These are phyloP conservation scores for Heliconius congener DNA, from an alignment of 1,140 invertebrate species.

Conservation along the genomic window DNA sequence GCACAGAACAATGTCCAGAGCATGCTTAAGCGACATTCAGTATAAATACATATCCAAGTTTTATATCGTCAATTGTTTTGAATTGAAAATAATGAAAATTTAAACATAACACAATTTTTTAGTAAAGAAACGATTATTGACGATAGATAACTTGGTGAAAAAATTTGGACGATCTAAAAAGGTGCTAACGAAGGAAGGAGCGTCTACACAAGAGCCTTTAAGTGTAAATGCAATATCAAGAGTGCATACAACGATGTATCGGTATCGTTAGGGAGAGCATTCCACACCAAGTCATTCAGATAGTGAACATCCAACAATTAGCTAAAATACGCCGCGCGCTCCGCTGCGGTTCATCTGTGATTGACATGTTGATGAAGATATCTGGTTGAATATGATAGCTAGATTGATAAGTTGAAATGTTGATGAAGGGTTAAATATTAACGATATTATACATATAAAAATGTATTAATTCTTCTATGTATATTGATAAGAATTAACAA, in stretches of 20 bases:
- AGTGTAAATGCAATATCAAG: constrained; percentile 68
- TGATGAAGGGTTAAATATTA: neutral
- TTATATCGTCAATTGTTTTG: constrained; percentile 52
- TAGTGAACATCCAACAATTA: constrained; percentile 65
- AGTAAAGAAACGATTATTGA: constrained; percentile 31
- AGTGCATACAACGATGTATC: constrained; percentile 70
- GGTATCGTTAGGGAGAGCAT: constrained; percentile 63
- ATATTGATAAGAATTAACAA: neutral
- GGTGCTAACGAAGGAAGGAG: constrained; percentile 80
- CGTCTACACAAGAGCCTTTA: constrained; percentile 64
- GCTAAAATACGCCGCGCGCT: constrained; percentile 67
- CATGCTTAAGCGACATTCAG: constrained; percentile 69
- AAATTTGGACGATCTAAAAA: constrained; percentile 80
- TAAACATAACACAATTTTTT: neutral
- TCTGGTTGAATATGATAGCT: neutral
- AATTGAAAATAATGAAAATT: neutral
- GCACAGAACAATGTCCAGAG: constrained; percentile 65
- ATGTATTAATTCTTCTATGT: neutral
- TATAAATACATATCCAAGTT: constrained; percentile 40
- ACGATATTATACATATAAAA: neutral
- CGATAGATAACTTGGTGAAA: constrained; percentile 57
- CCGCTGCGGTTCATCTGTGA: constrained; percentile 51
- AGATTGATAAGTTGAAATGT: neutral
- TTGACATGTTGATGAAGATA: neutral
- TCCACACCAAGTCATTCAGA: constrained; percentile 74